Evolutionary conservation across 1,140 invertebrate genomes (phyloP), one percentile per base, ranked within the genome.

Genomic region (Mactra quadrangularis): DNA sequence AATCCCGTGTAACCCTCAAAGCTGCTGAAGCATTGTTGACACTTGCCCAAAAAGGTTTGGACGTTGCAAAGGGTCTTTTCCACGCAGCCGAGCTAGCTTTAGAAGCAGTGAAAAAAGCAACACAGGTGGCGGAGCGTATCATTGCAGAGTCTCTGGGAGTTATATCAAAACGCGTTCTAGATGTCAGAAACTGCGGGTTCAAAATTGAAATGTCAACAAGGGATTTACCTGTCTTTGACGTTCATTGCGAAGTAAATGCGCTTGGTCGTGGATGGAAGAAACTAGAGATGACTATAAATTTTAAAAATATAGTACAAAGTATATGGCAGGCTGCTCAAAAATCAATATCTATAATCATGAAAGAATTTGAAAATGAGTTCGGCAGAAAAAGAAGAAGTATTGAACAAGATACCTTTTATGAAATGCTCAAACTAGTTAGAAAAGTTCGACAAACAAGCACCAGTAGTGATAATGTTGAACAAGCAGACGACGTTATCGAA

Each of bases 161-260:
- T 27, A 62, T 60, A 38, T 22, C 71, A 33, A 47, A 82, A 31
- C 50, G 25, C 1, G 47, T 82, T 7, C 64, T 83, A 27, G 82
- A 83, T 31, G 82, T 83, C 1, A 66, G 62, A 35, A 57, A 83
- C 27, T 83, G 82, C 66, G 62, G 74, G 17, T 83, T 83, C 47
- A 33, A 55, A 66, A 25, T 77, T 15, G 52, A 77, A 60, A 29
- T 83, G 47, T 77, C 72, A 45, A 68, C 74, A 19, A 31, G 27
- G 7, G 74, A 83, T 62, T 19, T 68, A 22, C 55, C 62, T 17
- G 64, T 77, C 31, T 77, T 83, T 47, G 82, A 77, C 27, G 60
- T 83, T 17, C 53, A 47, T 31, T 83, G 82, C 45, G 72, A 83
- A 3, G 59, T 83, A 0, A 83, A 83, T 33, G 52, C 62, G 45